phyloP scores from a whole-genome alignment of 2,888 invertebrate genomes.

The Pandemis cinnamomeana region DNA sequence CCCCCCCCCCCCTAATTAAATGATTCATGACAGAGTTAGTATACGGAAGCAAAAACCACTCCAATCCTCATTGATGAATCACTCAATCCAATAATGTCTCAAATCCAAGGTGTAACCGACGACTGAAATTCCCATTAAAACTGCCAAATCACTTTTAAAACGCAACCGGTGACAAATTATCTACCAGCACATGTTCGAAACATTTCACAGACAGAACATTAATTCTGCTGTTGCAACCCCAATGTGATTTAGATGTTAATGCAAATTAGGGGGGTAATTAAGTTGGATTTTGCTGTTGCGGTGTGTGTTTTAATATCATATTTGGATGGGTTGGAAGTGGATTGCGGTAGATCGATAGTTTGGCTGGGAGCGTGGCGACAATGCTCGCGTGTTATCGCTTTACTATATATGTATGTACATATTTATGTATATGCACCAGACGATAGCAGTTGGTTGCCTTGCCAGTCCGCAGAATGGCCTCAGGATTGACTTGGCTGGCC shows the following conservation, averaged over 20 bases:
- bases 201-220: conserved; percentile 14
- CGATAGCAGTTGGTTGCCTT: no score
- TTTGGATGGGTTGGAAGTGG: neutral
- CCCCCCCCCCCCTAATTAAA: no score
- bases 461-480: no score
- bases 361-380: neutral
- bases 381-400: no score
- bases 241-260: conserved; percentile 20
- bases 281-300: conserved; percentile 12
- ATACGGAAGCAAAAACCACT: no score
- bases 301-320: conserved; percentile 10
- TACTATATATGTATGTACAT: no score
- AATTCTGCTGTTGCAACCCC: conserved; percentile 10
- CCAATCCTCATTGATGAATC: neutral
- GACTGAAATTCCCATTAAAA: conserved; percentile 9
- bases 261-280: conserved; percentile 28
- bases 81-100: neutral
- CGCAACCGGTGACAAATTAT: conserved; percentile 18
- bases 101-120: neutral
- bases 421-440: no score
- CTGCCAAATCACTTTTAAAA: conserved; percentile 18
- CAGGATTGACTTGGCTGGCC: no score
- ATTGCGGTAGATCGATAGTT: neutral
- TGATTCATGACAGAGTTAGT: no score
- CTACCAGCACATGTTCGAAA: conserved; percentile 18